Evolutionary conservation across 2,797 vertebrate genomes (phyloP), one percentile per base, ranked within the genome.

Genomic region (Siniperca undulata): DNA sequence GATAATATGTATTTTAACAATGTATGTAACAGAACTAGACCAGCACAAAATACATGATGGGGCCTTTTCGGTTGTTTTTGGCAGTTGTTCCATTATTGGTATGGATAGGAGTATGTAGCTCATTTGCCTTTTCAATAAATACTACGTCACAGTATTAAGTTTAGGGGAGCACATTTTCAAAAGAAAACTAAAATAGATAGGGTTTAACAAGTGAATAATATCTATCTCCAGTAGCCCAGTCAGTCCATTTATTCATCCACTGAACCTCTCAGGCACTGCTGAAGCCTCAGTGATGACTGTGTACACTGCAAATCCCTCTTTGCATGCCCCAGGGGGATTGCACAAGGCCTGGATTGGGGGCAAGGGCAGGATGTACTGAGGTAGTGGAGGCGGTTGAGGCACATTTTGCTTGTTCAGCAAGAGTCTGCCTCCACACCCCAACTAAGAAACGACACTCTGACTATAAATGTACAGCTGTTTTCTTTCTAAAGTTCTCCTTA

Each of bases 281-380:
- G 91, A 95, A 94, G 92, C 94, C 90, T 82, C 90, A 85, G 85
- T 85, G 88, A 93, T 93, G 92, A 71, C 55, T 92, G 94, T 94
- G 93, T 94, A 93, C 93, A 86, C 91, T 88, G 82, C 94, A 95
- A 91, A 95, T 95, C 96, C 95, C 94, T 91, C 92, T 95, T 90
- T 94, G 89, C 90, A 93, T 86, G 91, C 77, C 86, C 87, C 64
- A 77, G 89, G 92, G 80, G 92, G 93, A 91, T 82, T 83, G 81
- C 74, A 86, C 79, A 87, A 82, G 80, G 85, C 69, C 81, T 77
- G 81, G 64, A 46, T 22, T 48, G 68, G 78, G 66, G 81, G 74
- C 27, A 69, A 81, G 70, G 61, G 80, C 81, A 88, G 87, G 87
- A 87, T 85, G 79, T 76, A 76, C 58, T 59, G 70, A 74, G 68